These are phyloP conservation scores for Frieseomelitta varia DNA, from an alignment of 1,140 invertebrate species.

Conservation along the genomic window DNA sequence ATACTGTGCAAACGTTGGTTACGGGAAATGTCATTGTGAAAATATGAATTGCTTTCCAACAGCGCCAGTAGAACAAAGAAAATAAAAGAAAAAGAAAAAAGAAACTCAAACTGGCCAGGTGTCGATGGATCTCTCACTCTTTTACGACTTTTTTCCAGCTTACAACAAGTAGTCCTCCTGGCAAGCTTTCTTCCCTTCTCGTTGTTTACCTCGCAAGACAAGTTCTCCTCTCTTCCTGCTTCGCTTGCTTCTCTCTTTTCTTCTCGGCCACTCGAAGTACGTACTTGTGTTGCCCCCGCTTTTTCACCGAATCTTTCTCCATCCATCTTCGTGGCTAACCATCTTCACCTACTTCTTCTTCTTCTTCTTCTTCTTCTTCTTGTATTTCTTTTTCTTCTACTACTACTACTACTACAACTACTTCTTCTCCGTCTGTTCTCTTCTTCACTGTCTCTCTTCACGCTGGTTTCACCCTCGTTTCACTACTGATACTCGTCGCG, in stretches of 20 bases:
- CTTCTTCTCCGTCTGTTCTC: constrained; percentile 1
- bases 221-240: constrained; percentile 63
- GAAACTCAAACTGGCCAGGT: background rate
- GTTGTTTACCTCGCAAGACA: constrained; percentile 65
- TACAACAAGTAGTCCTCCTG: constrained; percentile 71
- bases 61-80: background rate
- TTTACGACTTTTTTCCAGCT: constrained; percentile 72
- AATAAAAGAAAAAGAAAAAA: too few relatives aligned
- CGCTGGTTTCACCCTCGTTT: constrained; percentile 47
- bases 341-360: constrained; percentile 32
- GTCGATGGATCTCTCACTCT: constrained; percentile 40
- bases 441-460: constrained; percentile 20
- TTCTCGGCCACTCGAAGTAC: constrained; percentile 62
- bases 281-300: constrained; percentile 48
- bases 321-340: constrained; percentile 21
- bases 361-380: constrained; percentile 1
- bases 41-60: constrained; percentile 29
- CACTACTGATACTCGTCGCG: background rate
- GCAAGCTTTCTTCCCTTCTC: constrained; percentile 72
- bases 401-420: background rate
- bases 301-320: constrained; percentile 3
- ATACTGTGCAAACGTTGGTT: background rate
- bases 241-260: constrained; percentile 68
- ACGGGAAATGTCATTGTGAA: background rate
- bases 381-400: constrained; percentile 12